Evolutionary conservation across 2,888 invertebrate species (phyloP), one percentile per base, ranked within the genome.

Genomic region (Pecten maximus): DNA sequence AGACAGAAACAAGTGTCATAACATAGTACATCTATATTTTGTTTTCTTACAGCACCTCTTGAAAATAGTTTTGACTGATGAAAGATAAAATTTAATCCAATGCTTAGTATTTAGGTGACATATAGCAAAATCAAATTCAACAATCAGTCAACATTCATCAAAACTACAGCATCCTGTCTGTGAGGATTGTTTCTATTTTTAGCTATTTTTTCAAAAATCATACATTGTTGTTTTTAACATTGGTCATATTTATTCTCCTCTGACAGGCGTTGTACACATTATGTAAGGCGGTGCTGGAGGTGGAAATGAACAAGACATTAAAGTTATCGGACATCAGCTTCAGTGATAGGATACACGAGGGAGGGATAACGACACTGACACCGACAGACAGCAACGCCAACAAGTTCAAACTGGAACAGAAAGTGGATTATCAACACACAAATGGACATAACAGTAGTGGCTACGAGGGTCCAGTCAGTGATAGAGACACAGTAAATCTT

Each of bases 391-490:
- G 74, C 35, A 74, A 74, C 15, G 74, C 74, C 74, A 74, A 74
- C 74, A 74, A 74, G 16, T 74, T 12, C 74, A 74, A 74, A 74
- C 74, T 35, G 8, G 28, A 74, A 12, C 74, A 28, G 6, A 23
- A 35, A 10, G 35, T 74, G 28, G 28, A 19, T 2, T 74, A 74
- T 23, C 74, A 74, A 28, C 74, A 74, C 74, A 74, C 35, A 35
- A 74, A 74, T 15, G 74, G 74, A 74, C 74, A 35, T 35, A 74
- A 74, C 35, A 74, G 74, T 74, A 74, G 74, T 15, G 74, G 74
- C 74, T 74, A 74, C 12, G 74, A 74, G 2, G 16, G 16, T 15
- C 35, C 8, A 28, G 10, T 35, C 10, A 28, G 74, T 74, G 74
- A 74, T 35, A 74, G 28, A 35, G 74, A 74, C 35, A 74, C 35